Base-by-base conservation (phyloP, 2,888 invertebrate species). In the Platycheirus albimanus region DNA sequence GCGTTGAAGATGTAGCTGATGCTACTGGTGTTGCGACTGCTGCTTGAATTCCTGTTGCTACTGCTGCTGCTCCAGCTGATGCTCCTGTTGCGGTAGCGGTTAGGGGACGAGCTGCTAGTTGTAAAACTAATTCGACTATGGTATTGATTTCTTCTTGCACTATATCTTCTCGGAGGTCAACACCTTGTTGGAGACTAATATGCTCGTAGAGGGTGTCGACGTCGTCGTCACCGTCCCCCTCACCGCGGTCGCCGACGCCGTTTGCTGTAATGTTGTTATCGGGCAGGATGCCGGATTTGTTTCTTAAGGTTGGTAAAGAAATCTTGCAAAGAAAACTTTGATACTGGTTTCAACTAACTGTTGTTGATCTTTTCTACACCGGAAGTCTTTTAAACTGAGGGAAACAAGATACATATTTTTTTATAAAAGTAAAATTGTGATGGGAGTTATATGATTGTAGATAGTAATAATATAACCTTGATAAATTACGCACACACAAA, bases 221-320 rank as follows among this genome's bases (percentile, higher is more conserved):
- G 80, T 81, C 80, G 75, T 81, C 70, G 45, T 81, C 71, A 24
- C 76, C 66, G 81, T 72, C 66, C 47, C 81, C 81, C 41, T 81
- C 71, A 19, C 75, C 80, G 64, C 80, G 80, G 45, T 75, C 63
- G 61, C 80, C 80, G 47, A 70, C 70, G 75, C 80, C 80, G 80
- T 76, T 76, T 28, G 58, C 64, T 13, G 64, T 66, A 30, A 75
- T 81, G 43, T 81, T 70, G 33, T 70, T 71, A 6, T 45, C 58
- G 56, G 80, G 80, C 80, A 81, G 80, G 58, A 19, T 81, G 80
- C 58, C 15, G 75, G 64, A 51, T 75, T 70, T 71, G 24, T 24
- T 24, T 24, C 24, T 3, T 4, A 24, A 6, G 3, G 3, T 24
- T 24, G 24, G 3, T 6, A 24, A 24, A 24, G 24, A 24, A 24